Conservation (phyloP, 2,888 invertebrate species). For the Bombylius discolor region DNA sequence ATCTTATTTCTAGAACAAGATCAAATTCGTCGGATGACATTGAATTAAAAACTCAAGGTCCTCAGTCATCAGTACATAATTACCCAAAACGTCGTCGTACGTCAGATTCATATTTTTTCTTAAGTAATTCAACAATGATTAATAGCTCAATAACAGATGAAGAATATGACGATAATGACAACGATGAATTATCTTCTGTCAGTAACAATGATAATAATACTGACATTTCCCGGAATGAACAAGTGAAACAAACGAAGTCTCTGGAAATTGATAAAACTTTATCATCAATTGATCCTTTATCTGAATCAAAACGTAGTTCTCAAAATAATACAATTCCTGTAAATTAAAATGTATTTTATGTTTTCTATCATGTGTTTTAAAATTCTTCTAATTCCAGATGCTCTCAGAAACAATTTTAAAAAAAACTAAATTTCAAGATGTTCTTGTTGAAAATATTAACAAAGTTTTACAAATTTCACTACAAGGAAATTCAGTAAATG, state of each 20-base stretch:
- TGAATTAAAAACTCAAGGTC: conserved; percentile 3
- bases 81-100: conserved; percentile 11
- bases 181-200: too few relatives aligned
- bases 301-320: too few relatives aligned
- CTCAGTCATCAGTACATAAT: neutral
- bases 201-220: too few relatives aligned
- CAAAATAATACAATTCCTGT: too few relatives aligned
- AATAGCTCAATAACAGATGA: neutral
- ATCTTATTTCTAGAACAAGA: too few relatives aligned
- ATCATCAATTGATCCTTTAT: too few relatives aligned
- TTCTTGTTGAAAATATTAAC: conserved; percentile 30
- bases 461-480: conserved; percentile 13
- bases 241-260: too few relatives aligned
- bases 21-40: too few relatives aligned
- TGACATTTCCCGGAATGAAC: too few relatives aligned
- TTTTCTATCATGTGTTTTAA: neutral
- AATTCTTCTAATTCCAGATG: conserved; percentile 15
- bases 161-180: neutral
- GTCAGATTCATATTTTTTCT: conserved; percentile 15
- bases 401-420: conserved; percentile 28
- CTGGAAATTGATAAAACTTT: too few relatives aligned
- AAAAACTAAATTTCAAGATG: conserved; percentile 26
- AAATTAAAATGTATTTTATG: too few relatives aligned
- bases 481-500: neutral
- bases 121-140: neutral